Conservation (phyloP, 2,888 invertebrate species). For the Drosophila atroscutellata region DNA sequence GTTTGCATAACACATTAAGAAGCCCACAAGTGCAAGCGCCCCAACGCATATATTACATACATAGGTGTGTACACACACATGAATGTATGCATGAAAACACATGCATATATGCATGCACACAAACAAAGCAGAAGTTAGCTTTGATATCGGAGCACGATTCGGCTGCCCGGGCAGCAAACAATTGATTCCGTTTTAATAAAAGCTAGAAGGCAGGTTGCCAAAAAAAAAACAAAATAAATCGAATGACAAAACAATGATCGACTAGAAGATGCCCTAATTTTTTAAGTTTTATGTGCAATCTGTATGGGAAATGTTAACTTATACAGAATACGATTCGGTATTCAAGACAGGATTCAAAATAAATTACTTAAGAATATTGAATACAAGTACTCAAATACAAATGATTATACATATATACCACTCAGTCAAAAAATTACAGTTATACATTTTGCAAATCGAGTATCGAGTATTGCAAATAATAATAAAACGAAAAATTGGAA, state of each 20-base stretch:
- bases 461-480: constrained; percentile 15
- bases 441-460: background rate
- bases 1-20: constrained; percentile 19
- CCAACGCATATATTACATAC: background rate
- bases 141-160: constrained; percentile 4
- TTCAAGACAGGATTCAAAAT: background rate
- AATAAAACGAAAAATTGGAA: constrained; percentile 24
- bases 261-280: constrained; percentile 10
- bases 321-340: background rate
- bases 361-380: background rate
- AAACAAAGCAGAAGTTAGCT: background rate
- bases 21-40: constrained; percentile 5
- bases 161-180: constrained; percentile 19
- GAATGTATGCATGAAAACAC: background rate
- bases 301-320: fast-evolving
- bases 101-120: background rate
- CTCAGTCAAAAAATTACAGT: background rate
- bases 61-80: background rate
- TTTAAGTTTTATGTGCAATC: background rate
- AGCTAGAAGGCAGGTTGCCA: background rate
- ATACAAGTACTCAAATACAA: background rate
- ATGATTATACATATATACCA: background rate
- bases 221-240: background rate
- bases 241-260: background rate
- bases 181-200: constrained; percentile 16